phyloP scores from a whole-genome alignment of 2,888 invertebrate genomes.

The Hedya salicella region DNA sequence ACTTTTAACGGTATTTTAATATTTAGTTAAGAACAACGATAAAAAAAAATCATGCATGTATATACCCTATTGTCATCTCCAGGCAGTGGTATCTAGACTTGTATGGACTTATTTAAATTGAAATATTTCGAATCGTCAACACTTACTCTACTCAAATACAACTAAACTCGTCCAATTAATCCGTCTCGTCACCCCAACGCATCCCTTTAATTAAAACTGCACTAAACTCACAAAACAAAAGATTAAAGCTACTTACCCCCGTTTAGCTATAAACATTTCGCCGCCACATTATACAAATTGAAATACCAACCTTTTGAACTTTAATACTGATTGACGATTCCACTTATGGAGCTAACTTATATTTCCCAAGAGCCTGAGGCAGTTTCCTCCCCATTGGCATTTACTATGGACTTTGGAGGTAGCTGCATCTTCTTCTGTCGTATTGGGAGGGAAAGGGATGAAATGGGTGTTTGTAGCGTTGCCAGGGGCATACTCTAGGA shows the following conservation, averaged over 20 bases:
- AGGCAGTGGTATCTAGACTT: too few species aligned
- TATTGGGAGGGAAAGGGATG: constrained; percentile 53
- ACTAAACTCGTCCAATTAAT: background rate
- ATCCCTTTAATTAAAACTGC: constrained; percentile 35
- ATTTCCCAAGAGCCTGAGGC: constrained; percentile 76
- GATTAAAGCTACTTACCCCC: constrained; percentile 40
- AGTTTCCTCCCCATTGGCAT: constrained; percentile 58
- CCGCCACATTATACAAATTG: constrained; percentile 69
- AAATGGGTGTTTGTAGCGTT: constrained; percentile 49
- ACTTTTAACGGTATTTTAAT: too few species aligned
- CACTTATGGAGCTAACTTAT: constrained; percentile 69
- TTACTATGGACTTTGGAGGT: constrained; percentile 48
- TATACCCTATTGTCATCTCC: too few species aligned
- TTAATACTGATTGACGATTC: constrained; percentile 76
- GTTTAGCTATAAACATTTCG: constrained; percentile 41
- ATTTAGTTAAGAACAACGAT: too few species aligned
- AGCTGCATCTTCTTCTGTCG: constrained; percentile 56
- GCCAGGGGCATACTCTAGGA: constrained; percentile 43
- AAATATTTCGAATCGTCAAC: too few species aligned
- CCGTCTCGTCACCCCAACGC: constrained; percentile 13
- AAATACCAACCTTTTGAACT: constrained; percentile 69
- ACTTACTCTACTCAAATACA: constrained; percentile 1
- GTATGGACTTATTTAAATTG: too few species aligned
- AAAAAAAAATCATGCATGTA: too few species aligned
- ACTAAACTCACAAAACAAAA: constrained; percentile 27